Conservation (phyloP, 2,888 invertebrate species). For the Acleris holmiana region DNA sequence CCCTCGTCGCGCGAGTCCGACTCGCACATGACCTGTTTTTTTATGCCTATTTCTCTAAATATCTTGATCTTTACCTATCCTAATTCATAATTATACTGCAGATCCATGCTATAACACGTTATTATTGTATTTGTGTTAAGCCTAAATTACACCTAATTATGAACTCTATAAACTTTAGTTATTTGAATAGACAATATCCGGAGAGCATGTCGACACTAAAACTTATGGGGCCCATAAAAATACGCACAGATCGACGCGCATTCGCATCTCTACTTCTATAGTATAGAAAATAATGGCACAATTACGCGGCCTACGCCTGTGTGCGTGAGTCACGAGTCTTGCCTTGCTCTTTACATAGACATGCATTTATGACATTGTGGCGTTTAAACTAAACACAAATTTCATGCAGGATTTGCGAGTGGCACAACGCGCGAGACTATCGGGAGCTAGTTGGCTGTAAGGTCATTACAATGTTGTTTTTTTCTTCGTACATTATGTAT, state of each 20-base stretch:
- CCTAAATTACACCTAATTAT: too few relatives aligned
- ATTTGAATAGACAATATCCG: too few relatives aligned
- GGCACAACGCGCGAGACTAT: background rate
- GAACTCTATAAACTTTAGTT: too few relatives aligned
- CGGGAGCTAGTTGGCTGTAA: background rate
- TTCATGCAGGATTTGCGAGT: constrained; percentile 14
- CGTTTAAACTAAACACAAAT: constrained; percentile 18
- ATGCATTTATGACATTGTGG: constrained; percentile 22
- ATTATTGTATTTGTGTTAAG: too few relatives aligned
- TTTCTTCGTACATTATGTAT: too few relatives aligned
- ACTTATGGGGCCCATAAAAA: constrained; percentile 41
- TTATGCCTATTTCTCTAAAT: too few relatives aligned
- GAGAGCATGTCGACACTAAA: background rate
- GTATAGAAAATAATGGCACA: constrained; percentile 34
- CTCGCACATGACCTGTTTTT: too few relatives aligned
- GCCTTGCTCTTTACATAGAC: constrained; percentile 15
- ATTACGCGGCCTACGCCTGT: constrained; percentile 41
- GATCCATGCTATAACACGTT: too few relatives aligned
- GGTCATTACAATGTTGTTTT: background rate
- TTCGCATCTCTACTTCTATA: background rate
- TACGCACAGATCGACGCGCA: constrained; percentile 47
- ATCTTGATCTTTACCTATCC: too few relatives aligned
- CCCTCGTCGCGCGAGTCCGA: too few relatives aligned
- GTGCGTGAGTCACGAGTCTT: constrained; percentile 56
- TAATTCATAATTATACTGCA: too few relatives aligned